A percentile compares a stretch with the other conserved stretches of the same genome.
These are phyloP conservation scores for Microctonus hyperodae DNA, from an alignment of 2,888 invertebrate species.

Conservation along the genomic window DNA sequence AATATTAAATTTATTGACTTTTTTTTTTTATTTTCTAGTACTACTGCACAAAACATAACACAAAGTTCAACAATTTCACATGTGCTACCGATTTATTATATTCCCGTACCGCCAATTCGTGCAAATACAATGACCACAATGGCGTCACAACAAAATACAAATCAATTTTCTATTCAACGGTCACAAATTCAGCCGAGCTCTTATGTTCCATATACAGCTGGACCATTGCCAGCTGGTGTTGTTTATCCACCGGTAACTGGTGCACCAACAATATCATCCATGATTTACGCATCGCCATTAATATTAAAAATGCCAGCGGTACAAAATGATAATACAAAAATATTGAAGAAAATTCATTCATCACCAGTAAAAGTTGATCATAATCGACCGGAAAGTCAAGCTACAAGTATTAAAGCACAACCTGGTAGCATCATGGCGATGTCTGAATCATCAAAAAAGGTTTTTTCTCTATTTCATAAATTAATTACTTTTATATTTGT, in stretches of 20 bases:
- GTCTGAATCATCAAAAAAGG: constrained; percentile 69
- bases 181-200: constrained; percentile 36
- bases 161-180: constrained; percentile 21
- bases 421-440: constrained; percentile 66
- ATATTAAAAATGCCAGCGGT: constrained; percentile 52
- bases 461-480: constrained; percentile 22
- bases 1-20: too few species aligned
- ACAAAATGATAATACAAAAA: constrained; percentile 31
- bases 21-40: constrained; percentile 42
- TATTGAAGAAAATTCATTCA: not conserved
- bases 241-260: constrained; percentile 67
- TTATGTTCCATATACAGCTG: constrained; percentile 64
- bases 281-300: constrained; percentile 70
- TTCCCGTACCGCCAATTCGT: constrained; percentile 63
- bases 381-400: constrained; percentile 64
- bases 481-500: not conserved
- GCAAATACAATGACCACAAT: constrained; percentile 41
- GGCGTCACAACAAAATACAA: constrained; percentile 46
- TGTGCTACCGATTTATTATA: constrained; percentile 66
- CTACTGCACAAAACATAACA: constrained; percentile 42
- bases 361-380: constrained; percentile 38
- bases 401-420: constrained; percentile 68
- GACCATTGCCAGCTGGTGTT: constrained; percentile 67
- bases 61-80: constrained; percentile 61
- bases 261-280: constrained; percentile 57